Conservation (phyloP, 2,888 invertebrate genomes). For the Drosophila paucipuncta region DNA sequence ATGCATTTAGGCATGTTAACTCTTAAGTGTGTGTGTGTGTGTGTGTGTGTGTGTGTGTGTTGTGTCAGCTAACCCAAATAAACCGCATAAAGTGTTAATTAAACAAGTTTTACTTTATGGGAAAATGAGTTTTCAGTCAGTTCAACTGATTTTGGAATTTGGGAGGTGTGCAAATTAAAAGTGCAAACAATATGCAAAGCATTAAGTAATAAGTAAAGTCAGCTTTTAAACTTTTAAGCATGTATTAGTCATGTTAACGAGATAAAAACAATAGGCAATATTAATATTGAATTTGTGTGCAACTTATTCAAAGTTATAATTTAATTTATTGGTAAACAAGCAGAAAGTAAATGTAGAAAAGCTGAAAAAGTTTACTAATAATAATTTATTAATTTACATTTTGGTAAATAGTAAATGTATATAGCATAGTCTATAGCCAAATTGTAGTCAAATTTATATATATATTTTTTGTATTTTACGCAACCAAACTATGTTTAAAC, state of each 20-base stretch:
- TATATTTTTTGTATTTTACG: fast-evolving
- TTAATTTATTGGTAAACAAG: neutral
- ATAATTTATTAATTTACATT: no score
- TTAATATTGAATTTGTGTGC: neutral
- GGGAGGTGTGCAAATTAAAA: neutral
- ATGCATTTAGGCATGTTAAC: slow-evolving; percentile 55
- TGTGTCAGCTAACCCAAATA: slow-evolving; percentile 68
- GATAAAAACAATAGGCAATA: neutral
- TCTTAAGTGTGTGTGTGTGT: slow-evolving; percentile 1
- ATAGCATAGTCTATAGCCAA: no score
- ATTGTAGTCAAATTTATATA: no score
- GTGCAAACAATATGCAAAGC: neutral
- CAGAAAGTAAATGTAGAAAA: neutral
- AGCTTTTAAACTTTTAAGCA: neutral
- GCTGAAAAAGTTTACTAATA: neutral
- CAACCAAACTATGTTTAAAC: neutral
- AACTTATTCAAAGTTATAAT: neutral
- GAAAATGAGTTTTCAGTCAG: slow-evolving; percentile 35
- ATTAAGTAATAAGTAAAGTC: neutral
- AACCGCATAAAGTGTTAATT: slow-evolving; percentile 69
- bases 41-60: slow-evolving; percentile 19
- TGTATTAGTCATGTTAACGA: neutral
- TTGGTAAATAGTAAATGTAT: no score
- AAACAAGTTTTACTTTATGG: slow-evolving; percentile 57
- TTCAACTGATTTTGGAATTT: slow-evolving; percentile 6